These are phyloP conservation scores for Fulica atra DNA, from an alignment of 2,113 vertebrate species.

Conservation along the genomic window DNA sequence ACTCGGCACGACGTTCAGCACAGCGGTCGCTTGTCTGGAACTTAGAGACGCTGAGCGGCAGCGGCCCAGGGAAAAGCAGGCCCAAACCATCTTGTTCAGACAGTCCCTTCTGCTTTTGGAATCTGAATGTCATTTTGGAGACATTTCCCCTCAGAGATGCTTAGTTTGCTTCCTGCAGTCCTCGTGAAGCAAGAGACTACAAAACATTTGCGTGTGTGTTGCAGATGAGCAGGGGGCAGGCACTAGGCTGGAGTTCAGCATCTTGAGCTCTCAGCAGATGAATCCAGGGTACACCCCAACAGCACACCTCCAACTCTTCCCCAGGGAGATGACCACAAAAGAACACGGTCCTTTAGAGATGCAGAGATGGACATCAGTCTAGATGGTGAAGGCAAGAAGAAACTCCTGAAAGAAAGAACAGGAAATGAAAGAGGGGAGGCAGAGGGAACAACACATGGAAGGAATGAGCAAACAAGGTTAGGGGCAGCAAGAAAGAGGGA, in stretches of 20 bases:
- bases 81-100: not conserved
- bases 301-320: rapidly evolving
- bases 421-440: not conserved
- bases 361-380: not conserved
- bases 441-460: not conserved
- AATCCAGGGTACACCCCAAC: not conserved
- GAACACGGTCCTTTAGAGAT: not conserved
- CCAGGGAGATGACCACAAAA: not conserved
- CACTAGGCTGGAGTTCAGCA: not conserved
- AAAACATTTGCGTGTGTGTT: not conserved
- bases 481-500: not conserved
- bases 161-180: not conserved
- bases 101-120: not conserved
- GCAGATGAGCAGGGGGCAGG: not conserved
- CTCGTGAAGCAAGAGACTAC: not conserved
- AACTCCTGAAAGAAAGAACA: not conserved
- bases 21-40: not conserved
- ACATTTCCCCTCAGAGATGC: not conserved
- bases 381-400: not conserved
- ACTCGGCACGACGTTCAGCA: not conserved
- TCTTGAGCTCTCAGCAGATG: not conserved
- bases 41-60: not conserved
- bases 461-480: not conserved
- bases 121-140: not conserved
- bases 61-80: not conserved